phyloP scores from a whole-genome alignment of 2,888 invertebrate species.

The Hemicrepidius hirtus region DNA sequence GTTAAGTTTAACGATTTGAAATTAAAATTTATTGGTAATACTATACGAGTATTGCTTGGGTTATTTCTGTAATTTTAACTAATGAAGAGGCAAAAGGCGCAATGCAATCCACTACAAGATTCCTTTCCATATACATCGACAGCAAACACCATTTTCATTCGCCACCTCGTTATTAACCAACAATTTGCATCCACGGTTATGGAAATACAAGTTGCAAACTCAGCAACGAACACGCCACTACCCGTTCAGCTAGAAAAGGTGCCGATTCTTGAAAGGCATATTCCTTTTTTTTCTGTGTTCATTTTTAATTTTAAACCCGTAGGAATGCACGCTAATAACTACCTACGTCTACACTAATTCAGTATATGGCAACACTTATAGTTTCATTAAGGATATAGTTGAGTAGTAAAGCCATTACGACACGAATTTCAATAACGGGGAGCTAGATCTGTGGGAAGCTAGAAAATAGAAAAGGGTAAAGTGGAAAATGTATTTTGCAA shows the following conservation, averaged over 20 bases:
- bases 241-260: conserved; percentile 14
- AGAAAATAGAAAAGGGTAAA: too few relatives aligned
- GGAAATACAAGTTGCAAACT: conserved; percentile 37
- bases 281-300: too few relatives aligned
- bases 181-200: conserved; percentile 45
- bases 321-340: not conserved
- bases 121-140: conserved; percentile 40
- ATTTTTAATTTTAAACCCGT: not conserved
- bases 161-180: conserved; percentile 41
- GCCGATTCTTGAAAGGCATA: conserved; percentile 11
- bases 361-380: too few relatives aligned
- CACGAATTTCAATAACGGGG: too few relatives aligned
- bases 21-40: too few relatives aligned
- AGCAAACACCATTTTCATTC: conserved; percentile 44
- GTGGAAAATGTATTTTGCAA: too few relatives aligned
- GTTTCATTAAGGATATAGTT: too few relatives aligned
- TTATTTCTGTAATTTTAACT: conserved; percentile 25
- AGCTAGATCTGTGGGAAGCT: too few relatives aligned
- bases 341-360: conserved; percentile 1
- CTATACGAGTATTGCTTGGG: not conserved
- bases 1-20: too few relatives aligned
- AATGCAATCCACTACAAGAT: conserved; percentile 36
- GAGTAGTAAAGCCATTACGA: too few relatives aligned
- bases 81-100: conserved; percentile 31
- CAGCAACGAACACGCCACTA: not conserved